phyloP scores from a whole-genome alignment of 2,797 vertebrate genomes.

The Oreonectes daqikongensis region DNA sequence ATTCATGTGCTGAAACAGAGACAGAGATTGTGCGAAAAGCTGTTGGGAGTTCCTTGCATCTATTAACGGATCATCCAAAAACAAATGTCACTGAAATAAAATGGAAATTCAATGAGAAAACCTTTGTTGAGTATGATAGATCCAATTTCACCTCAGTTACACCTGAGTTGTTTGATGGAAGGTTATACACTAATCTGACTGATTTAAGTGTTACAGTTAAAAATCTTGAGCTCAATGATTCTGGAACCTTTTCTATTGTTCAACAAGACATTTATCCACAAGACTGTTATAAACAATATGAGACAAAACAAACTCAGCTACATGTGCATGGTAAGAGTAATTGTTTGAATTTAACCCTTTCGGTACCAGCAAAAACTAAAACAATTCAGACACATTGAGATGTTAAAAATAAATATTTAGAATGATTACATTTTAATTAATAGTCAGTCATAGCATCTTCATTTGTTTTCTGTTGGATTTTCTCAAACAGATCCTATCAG shows the following conservation, averaged over 20 bases:
- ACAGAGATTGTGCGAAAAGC: background rate
- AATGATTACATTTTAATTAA: background rate
- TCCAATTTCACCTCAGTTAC: accelerated
- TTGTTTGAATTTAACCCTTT: background rate
- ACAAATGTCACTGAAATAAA: accelerated
- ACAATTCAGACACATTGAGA: background rate
- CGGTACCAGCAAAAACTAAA: background rate
- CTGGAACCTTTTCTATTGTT: background rate
- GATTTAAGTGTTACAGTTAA: background rate
- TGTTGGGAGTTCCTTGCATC: slow-evolving; percentile 7
- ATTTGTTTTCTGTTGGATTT: background rate
- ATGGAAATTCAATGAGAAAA: accelerated
- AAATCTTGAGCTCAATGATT: background rate
- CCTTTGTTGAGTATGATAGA: accelerated
- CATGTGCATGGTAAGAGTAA: slow-evolving; percentile 18
- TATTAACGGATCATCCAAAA: background rate
- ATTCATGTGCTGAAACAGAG: background rate
- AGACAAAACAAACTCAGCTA: accelerated
- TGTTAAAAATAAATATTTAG: background rate
- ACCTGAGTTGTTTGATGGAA: accelerated
- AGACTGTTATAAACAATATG: accelerated
- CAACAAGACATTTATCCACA: no score
- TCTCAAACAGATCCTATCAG: background rate
- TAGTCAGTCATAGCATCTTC: no score
- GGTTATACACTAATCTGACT: background rate